Percentiles rank a stretch among this genome's conserved stretches.
Conservation (phyloP, 2,113 vertebrate genomes). For the Cygnus buccinator region DNA sequence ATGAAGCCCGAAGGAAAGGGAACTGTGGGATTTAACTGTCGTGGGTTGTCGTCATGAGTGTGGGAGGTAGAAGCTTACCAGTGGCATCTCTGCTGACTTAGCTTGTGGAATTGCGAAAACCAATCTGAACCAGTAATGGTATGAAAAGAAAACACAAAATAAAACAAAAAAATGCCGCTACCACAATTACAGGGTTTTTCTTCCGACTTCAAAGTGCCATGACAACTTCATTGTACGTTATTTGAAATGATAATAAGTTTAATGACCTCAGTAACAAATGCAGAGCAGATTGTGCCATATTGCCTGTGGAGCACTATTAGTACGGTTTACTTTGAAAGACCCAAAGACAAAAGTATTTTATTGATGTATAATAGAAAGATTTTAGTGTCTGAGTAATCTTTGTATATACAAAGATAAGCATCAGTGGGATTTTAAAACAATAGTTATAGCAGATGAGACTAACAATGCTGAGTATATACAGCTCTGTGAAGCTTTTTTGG, state of each 20-base stretch:
- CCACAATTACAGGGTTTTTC: background rate
- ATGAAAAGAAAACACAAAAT: background rate
- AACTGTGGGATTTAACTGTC: background rate
- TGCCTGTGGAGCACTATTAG: background rate
- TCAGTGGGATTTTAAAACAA: background rate
- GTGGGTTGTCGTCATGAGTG: background rate
- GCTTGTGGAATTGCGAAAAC: background rate
- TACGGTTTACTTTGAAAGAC: background rate
- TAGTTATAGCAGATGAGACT: background rate
- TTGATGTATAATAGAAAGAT: background rate
- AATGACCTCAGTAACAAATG: background rate
- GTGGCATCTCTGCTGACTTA: background rate
- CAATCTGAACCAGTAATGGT: background rate
- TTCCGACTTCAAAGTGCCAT: background rate
- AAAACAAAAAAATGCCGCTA: background rate
- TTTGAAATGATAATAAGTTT: background rate
- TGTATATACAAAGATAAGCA: background rate
- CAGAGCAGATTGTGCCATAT: background rate
- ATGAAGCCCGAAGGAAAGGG: background rate
- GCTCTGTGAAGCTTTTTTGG: background rate
- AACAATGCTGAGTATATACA: background rate
- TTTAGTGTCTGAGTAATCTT: background rate
- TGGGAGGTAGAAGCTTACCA: background rate
- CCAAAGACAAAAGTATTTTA: background rate
- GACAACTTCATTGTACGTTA: background rate